Percentiles rank a stretch among this genome's conserved stretches.
phyloP scores from a whole-genome alignment of 2,888 invertebrate species.

The Eulithis testata region DNA sequence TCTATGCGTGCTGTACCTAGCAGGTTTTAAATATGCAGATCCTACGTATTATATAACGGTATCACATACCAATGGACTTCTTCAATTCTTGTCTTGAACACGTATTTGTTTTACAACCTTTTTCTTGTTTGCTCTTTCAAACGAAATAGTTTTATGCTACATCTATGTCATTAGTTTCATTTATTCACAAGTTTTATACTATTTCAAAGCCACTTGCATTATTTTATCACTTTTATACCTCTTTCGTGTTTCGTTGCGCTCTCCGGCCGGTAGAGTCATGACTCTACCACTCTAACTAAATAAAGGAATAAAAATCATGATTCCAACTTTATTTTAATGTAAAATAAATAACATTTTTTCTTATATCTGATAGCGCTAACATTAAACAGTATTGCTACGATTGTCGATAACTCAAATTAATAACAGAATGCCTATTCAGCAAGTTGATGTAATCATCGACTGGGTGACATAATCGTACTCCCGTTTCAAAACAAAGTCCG shows the following conservation, averaged over 20 bases:
- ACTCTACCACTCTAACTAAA: too few relatives aligned
- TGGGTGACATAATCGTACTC: conserved; percentile 20
- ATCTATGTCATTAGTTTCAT: too few relatives aligned
- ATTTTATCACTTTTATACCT: not conserved
- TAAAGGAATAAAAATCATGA: too few relatives aligned
- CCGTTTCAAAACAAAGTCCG: conserved; percentile 21
- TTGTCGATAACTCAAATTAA: conserved; percentile 8
- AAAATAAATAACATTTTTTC: not conserved
- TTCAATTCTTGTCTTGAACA: not conserved
- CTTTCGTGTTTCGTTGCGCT: not conserved
- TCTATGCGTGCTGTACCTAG: conserved; percentile 23
- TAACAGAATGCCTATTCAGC: conserved; percentile 15
- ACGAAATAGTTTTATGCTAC: too few relatives aligned
- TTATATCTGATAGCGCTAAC: not conserved
- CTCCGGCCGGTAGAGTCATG: not conserved
- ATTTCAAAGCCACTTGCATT: not conserved
- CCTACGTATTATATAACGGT: conserved; percentile 50
- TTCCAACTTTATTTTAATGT: too few relatives aligned
- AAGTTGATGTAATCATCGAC: conserved; percentile 20
- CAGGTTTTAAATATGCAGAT: conserved; percentile 15
- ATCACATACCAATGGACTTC: conserved; percentile 38
- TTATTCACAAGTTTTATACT: too few relatives aligned
- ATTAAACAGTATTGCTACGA: not conserved
- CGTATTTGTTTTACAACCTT: not conserved
- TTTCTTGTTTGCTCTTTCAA: not conserved